These are phyloP conservation scores for Morbakka virulenta DNA, from an alignment of 30 jellyfish, hydroid and myxozoan genomes.

Conservation along the genomic window DNA sequence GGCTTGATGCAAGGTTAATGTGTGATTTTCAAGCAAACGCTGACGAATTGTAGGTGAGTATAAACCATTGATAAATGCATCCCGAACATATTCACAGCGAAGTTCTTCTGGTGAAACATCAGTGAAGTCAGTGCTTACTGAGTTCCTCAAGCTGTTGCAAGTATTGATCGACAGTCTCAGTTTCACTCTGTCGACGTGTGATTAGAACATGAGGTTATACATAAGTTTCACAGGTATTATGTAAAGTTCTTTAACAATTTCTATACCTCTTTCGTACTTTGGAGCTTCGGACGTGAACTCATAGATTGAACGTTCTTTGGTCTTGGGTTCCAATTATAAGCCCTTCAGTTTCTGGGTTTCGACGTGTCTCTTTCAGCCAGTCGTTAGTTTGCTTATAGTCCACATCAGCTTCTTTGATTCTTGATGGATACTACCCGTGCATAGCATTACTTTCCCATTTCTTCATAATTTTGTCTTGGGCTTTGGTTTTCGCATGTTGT, in stretches of 20 bases:
- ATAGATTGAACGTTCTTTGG: too few relatives aligned
- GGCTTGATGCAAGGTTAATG: neutral
- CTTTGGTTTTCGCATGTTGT: too few relatives aligned
- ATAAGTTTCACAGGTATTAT: constrained; percentile 16
- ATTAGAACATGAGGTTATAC: constrained; percentile 14
- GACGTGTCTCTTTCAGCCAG: too few relatives aligned
- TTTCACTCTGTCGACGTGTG: constrained; percentile 34
- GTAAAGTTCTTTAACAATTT: neutral
- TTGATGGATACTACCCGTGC: too few relatives aligned
- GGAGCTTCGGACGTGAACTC: constrained; percentile 19
- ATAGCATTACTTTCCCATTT: too few relatives aligned
- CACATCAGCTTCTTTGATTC: too few relatives aligned
- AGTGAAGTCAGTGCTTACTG: constrained; percentile 28
- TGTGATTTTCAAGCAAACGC: constrained; percentile 34
- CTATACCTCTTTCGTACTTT: constrained; percentile 4
- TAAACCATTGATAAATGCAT: constrained; percentile 44
- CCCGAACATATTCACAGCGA: constrained; percentile 33
- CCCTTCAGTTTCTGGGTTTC: too few relatives aligned
- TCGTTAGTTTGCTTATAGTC: too few relatives aligned
- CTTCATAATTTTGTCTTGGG: too few relatives aligned
- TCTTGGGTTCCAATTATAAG: too few relatives aligned
- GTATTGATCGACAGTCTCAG: constrained; percentile 16
- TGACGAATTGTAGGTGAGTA: constrained; percentile 13
- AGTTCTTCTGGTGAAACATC: constrained; percentile 17
- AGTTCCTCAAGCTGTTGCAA: constrained; percentile 1